Evolutionary conservation across 2,113 vertebrate genomes (phyloP).

Genomic region (Heloderma charlesbogerti): DNA sequence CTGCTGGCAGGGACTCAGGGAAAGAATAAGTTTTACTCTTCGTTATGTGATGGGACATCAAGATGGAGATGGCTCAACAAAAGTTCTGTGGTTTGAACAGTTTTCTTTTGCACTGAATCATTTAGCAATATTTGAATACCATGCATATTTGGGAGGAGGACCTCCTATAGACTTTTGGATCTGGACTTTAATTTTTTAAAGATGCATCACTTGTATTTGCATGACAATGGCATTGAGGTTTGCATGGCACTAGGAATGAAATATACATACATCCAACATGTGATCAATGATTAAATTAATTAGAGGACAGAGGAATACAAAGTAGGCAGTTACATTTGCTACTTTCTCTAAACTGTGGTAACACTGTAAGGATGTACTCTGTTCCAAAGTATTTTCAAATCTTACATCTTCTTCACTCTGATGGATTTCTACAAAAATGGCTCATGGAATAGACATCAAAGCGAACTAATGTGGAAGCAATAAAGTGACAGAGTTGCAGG

Average conservation of each 20-base stretch:
- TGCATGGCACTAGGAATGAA: background rate
- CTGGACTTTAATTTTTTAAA: background rate
- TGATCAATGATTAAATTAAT: slow-evolving; percentile 4
- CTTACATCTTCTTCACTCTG: too few relatives aligned
- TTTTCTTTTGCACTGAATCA: slow-evolving; percentile 20
- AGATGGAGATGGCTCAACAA: background rate
- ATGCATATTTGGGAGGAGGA: slow-evolving; percentile 35
- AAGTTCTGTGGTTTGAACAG: too few relatives aligned
- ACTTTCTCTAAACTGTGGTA: background rate
- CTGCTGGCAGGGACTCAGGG: background rate
- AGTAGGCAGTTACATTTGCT: background rate
- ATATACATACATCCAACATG: background rate
- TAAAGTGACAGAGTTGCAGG: background rate
- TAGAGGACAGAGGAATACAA: background rate
- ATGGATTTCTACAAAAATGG: background rate
- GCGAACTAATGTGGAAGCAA: background rate
- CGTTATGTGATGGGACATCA: background rate
- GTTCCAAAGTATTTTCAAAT: fast-evolving
- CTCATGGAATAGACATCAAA: background rate
- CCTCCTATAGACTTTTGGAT: slow-evolving; percentile 26
- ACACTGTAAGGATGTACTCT: background rate
- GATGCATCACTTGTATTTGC: slow-evolving; percentile 58
- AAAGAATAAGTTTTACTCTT: background rate
- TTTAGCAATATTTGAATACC: slow-evolving; percentile 59
- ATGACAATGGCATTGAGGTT: background rate